Evolutionary conservation across 2,113 vertebrate species (phyloP), one percentile per base, ranked within the genome.

Genomic region (Ctenomys sociabilis): DNA sequence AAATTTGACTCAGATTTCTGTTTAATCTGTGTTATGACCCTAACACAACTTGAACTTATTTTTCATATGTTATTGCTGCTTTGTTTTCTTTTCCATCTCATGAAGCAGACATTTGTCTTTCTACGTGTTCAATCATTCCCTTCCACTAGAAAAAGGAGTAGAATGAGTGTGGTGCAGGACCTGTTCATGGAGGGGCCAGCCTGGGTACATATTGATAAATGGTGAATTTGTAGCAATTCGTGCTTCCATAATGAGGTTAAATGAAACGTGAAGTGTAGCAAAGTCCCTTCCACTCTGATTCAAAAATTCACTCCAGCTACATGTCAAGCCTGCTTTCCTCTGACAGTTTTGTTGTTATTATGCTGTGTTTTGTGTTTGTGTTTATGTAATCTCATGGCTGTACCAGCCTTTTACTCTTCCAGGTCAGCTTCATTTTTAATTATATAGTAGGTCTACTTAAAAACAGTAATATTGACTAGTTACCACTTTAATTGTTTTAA

Each of bases 221-320:
- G 92, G 97, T 98, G 98, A 99, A 98, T 99, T 99, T 99, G 98
- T 98, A 98, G 97, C 97, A 98, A 98, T 98, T 98, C 98, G 98
- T 98, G 98, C 98, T 98, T 98, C 98, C 94, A 96, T 98, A 98
- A 99, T 99, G 97, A 98, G 96, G 97, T 99, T 98, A 98, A 99
- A 98, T 98, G 97, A 99, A 99, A 99, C 98, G 66, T 98, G 95
- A 98, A 98, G 98, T 98, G 97, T 97, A 97, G 97, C 96, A 86
- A 93, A 97, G 96, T 98, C 96, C 94, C 90, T 61, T 68, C 64
- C 97, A 98, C 98, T 96, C 95, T 85, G 83, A 80, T 92, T 98
- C 95, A 97, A 96, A 98, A 97, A 94, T 95, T 96, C 85, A 87
- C 68, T 96, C 93, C 72, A 95, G 66, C 68, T 11, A 30, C 59